These are phyloP conservation scores for Scyliorhinus canicula DNA, from an alignment of 2,797 vertebrate genomes.

Conservation along the genomic window DNA sequence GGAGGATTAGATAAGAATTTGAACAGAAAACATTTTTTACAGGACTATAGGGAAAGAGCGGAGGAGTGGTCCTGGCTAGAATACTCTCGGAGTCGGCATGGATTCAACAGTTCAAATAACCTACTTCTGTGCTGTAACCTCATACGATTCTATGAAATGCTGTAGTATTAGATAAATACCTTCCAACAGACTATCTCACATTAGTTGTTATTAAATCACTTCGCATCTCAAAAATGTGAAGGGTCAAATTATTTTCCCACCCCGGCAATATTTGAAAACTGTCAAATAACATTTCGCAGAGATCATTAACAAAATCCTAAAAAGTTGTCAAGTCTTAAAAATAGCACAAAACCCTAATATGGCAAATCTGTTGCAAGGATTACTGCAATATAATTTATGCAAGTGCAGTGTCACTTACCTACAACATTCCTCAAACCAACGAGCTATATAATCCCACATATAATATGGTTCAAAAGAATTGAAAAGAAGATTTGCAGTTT, in stretches of 20 bases:
- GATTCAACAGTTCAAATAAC: background rate
- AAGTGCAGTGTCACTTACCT: slow-evolving; percentile 61
- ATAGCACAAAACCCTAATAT: slow-evolving; percentile 40
- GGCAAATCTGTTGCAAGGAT: background rate
- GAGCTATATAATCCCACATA: slow-evolving; percentile 98
- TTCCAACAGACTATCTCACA: background rate
- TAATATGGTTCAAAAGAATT: slow-evolving; percentile 99
- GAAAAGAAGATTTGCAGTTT: slow-evolving; percentile 96
- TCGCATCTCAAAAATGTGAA: background rate
- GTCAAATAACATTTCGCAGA: background rate
- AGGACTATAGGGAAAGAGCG: no score
- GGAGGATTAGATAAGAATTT: background rate
- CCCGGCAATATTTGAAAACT: background rate
- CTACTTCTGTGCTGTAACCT: background rate
- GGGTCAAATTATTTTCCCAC: background rate
- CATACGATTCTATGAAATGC: background rate
- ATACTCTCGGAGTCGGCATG: background rate
- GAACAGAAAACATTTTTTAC: background rate
- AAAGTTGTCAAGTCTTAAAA: background rate
- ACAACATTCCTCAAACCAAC: slow-evolving; percentile 97
- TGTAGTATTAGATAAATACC: background rate
- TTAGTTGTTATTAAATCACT: background rate
- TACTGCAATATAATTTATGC: background rate
- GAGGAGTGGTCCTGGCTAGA: background rate
- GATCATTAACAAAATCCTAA: background rate